Evolutionary conservation across 2,888 invertebrate genomes (phyloP).

Genomic region (Mesoligia furuncula): DNA sequence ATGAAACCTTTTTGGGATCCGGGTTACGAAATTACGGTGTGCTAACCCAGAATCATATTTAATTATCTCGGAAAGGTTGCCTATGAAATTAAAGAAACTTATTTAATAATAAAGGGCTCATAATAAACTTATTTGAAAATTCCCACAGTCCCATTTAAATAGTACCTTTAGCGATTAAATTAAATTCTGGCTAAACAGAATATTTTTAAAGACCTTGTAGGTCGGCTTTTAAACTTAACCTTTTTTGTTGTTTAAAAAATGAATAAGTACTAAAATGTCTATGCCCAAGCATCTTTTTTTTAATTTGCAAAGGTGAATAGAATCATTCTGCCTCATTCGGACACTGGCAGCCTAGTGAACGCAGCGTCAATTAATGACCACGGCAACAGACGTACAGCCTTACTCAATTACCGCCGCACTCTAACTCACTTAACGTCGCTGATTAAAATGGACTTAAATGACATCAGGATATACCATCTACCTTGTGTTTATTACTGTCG

Average conservation of each 20-base stretch:
- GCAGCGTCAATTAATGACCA: slow-evolving; percentile 29
- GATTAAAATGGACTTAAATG: slow-evolving; percentile 55
- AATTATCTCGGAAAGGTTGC: slow-evolving; percentile 55
- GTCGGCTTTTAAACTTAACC: not conserved
- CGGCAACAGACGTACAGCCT: slow-evolving; percentile 31
- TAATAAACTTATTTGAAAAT: no score
- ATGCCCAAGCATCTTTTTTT: not conserved
- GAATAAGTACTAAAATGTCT: not conserved
- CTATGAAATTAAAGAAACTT: slow-evolving; percentile 58
- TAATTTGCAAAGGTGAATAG: not conserved
- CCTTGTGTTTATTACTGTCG: slow-evolving; percentile 7
- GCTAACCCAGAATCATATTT: slow-evolving; percentile 54
- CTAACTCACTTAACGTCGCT: slow-evolving; percentile 45
- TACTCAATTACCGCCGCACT: slow-evolving; percentile 55
- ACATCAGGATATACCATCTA: slow-evolving; percentile 36
- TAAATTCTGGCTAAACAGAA: slow-evolving; percentile 3
- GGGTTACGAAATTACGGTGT: slow-evolving; percentile 22
- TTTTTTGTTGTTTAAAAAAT: slow-evolving; percentile 4
- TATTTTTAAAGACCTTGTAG: not conserved
- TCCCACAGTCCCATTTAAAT: slow-evolving; percentile 37
- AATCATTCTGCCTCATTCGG: slow-evolving; percentile 7
- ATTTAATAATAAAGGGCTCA: slow-evolving; percentile 51
- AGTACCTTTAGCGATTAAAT: slow-evolving; percentile 32
- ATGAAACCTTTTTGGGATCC: slow-evolving; percentile 52
- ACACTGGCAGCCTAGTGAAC: not conserved